phyloP scores from a whole-genome alignment of 1,140 invertebrate species.

The Dinoponera quadriceps region DNA sequence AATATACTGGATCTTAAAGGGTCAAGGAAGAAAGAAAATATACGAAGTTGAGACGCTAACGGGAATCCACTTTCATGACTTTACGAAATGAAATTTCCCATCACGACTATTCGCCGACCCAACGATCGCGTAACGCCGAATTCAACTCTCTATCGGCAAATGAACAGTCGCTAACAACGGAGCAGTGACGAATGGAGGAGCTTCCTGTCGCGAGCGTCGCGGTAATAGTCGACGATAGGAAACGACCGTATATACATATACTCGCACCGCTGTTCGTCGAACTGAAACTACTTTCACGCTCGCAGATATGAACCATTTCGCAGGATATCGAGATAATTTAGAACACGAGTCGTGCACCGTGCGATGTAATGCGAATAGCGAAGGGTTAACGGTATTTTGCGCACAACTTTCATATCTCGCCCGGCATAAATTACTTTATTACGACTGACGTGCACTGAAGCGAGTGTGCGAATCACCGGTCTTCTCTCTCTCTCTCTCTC shows the following conservation, averaged over 20 bases:
- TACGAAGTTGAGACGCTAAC: too few relatives aligned
- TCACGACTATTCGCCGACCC: too few relatives aligned
- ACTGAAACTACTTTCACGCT: constrained; percentile 29
- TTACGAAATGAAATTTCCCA: too few relatives aligned
- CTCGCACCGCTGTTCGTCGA: background rate
- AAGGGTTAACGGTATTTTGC: constrained; percentile 46
- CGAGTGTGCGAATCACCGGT: background rate
- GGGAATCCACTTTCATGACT: too few relatives aligned
- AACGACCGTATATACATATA: too few relatives aligned
- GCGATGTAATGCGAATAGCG: background rate
- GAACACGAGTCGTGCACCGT: constrained; percentile 18
- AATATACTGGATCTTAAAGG: too few relatives aligned
- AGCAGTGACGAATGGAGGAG: constrained; percentile 2
- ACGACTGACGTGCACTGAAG: constrained; percentile 36
- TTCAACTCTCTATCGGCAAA: background rate
- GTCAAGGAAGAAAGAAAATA: too few relatives aligned
- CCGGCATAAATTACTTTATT: constrained; percentile 59
- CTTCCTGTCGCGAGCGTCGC: background rate
- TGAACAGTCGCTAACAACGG: background rate
- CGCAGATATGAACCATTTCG: constrained; percentile 18
- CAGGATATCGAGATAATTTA: constrained; percentile 36
- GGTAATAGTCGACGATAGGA: background rate
- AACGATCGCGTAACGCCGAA: background rate
- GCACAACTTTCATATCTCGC: constrained; percentile 44
- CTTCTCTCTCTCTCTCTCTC: background rate